Percentiles rank a stretch among this genome's conserved stretches.
These are phyloP conservation scores for Bombus waltoni DNA, from an alignment of 1,140 invertebrate species.

Conservation along the genomic window DNA sequence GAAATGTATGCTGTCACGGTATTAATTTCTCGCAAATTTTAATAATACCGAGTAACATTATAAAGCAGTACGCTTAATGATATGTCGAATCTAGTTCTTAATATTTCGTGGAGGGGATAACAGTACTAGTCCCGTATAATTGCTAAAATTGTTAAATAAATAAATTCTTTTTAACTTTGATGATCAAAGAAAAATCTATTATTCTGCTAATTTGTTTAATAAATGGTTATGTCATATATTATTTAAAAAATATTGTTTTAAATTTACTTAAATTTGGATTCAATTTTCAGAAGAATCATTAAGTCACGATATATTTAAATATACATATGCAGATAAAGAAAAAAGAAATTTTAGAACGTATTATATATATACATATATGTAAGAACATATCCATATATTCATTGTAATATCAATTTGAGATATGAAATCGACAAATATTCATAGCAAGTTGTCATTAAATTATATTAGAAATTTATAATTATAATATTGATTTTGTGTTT, in stretches of 20 bases:
- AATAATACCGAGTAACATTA: constrained; percentile 45
- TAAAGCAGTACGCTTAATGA: constrained; percentile 55
- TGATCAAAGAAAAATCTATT: not conserved
- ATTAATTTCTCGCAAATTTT: not conserved
- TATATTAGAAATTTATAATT: constrained; percentile 13
- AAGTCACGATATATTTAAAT: not conserved
- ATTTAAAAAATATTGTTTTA: not conserved
- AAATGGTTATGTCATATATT: not conserved
- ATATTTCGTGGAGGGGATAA: constrained; percentile 44
- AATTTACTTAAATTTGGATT: not conserved
- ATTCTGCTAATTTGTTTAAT: not conserved
- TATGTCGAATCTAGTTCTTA: constrained; percentile 63
- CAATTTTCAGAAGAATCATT: no score
- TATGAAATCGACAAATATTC: not conserved
- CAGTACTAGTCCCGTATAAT: constrained; percentile 45
- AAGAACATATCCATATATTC: not conserved
- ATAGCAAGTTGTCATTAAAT: not conserved
- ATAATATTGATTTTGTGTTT: not conserved
- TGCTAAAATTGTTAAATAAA: not conserved
- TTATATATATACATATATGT: not conserved
- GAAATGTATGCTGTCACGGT: not conserved
- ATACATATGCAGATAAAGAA: not conserved
- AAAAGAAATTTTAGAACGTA: not conserved
- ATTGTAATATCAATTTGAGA: not conserved
- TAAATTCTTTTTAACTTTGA: not conserved